Evolutionary conservation across 2,797 vertebrate genomes (phyloP).

Genomic region (Thunnus albacares): DNA sequence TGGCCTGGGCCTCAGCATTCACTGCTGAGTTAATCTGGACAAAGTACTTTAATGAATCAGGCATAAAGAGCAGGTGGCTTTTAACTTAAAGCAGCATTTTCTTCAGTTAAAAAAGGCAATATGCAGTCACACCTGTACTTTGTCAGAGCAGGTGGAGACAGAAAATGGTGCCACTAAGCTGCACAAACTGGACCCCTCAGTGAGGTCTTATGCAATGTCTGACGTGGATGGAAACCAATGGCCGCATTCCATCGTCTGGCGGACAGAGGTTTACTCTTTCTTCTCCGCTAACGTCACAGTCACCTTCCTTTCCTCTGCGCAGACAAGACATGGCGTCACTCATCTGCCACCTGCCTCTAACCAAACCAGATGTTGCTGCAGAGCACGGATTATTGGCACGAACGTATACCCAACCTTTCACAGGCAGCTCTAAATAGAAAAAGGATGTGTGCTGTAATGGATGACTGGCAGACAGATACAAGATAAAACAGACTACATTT

Average conservation of each 20-base stretch:
- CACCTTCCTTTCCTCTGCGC: constrained; percentile 9
- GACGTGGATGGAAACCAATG: constrained; percentile 72
- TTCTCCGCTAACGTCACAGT: constrained; percentile 44
- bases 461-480: neutral
- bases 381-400: neutral
- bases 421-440: neutral
- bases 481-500: neutral
- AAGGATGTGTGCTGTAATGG: neutral
- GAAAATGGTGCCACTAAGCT: constrained; percentile 26
- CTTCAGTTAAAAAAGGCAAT: constrained; percentile 3
- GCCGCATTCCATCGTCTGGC: constrained; percentile 69
- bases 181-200: neutral
- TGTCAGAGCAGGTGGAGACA: constrained; percentile 29
- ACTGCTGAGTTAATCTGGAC: constrained; percentile 16
- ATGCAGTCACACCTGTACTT: constrained; percentile 30
- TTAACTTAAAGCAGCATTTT: constrained; percentile 16
- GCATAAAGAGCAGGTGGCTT: constrained; percentile 19
- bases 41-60: constrained; percentile 30
- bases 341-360: constrained; percentile 38
- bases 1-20: constrained; percentile 36
- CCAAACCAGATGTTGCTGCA: constrained; percentile 56
- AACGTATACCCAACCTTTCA: neutral
- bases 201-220: constrained; percentile 51
- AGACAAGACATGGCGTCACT: constrained; percentile 52
- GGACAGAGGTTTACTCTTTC: constrained; percentile 53